phyloP scores from a whole-genome alignment of 1,140 invertebrate genomes.

The Musca vetustissima region DNA sequence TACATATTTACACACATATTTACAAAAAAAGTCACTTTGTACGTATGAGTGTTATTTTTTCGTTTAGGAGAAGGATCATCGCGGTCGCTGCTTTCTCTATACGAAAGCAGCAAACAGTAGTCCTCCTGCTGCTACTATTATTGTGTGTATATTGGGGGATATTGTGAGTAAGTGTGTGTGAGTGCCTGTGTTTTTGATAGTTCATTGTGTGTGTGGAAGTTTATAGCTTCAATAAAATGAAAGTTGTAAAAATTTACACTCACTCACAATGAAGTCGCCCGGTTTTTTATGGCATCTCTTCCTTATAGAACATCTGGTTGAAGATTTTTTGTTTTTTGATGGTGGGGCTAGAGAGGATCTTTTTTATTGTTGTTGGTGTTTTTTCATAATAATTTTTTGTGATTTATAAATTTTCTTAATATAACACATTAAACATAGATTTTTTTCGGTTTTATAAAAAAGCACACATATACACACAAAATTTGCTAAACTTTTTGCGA shows the following conservation, averaged over 20 bases:
- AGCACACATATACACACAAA: too few species aligned
- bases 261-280: background rate
- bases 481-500: too few species aligned
- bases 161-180: background rate
- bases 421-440: too few species aligned
- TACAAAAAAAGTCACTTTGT: background rate
- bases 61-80: too few species aligned
- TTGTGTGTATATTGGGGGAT: background rate
- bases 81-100: too few species aligned
- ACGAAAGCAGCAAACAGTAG: too few species aligned
- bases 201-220: background rate
- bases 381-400: background rate
- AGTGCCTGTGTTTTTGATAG: background rate
- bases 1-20: background rate
- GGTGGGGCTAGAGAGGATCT: background rate
- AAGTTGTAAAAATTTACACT: conserved; percentile 22
- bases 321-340: too few species aligned
- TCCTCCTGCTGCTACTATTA: too few species aligned
- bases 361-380: background rate
- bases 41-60: too few species aligned
- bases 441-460: too few species aligned
- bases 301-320: background rate
- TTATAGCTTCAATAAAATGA: conserved; percentile 6
- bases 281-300: too few species aligned
- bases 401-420: background rate